Conservation (phyloP, 2,797 vertebrate genomes). For the Anguilla megastoma region DNA sequence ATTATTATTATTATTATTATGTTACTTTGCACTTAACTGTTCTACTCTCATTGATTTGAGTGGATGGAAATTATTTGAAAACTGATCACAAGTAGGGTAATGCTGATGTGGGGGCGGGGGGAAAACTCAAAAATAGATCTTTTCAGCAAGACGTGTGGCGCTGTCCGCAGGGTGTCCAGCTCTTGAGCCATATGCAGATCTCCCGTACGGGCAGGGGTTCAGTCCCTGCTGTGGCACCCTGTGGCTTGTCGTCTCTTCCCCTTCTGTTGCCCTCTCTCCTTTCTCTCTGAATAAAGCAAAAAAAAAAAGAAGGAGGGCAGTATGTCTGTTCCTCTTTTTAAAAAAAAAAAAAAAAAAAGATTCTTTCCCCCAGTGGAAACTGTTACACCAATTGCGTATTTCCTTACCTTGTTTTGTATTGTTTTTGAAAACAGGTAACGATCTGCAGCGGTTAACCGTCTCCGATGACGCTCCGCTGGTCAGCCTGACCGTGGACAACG, state of each 20-base stretch:
- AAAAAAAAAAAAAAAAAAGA: background rate
- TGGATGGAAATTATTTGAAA: background rate
- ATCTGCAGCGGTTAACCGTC: slow-evolving; percentile 64
- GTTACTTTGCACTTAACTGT: background rate
- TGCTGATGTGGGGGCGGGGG: background rate
- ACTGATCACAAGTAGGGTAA: background rate
- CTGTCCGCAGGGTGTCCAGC: too few species aligned
- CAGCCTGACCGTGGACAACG: slow-evolving; percentile 90
- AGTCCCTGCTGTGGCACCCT: too few species aligned
- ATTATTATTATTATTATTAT: background rate
- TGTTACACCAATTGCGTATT: too few species aligned
- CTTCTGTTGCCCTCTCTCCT: too few species aligned
- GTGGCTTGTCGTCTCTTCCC: too few species aligned
- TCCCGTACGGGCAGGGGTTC: too few species aligned
- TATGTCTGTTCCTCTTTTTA: too few species aligned
- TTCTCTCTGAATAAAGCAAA: too few species aligned
- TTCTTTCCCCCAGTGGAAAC: background rate
- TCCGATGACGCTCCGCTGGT: slow-evolving; percentile 76
- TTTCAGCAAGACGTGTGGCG: too few species aligned
- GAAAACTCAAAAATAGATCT: background rate
- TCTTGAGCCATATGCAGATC: too few species aligned
- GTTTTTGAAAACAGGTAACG: slow-evolving; percentile 33
- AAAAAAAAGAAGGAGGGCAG: too few species aligned
- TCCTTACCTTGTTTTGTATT: background rate
- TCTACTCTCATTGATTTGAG: background rate